phyloP scores from a whole-genome alignment of 1,140 invertebrate species.

The Drosophila tsacasi region DNA sequence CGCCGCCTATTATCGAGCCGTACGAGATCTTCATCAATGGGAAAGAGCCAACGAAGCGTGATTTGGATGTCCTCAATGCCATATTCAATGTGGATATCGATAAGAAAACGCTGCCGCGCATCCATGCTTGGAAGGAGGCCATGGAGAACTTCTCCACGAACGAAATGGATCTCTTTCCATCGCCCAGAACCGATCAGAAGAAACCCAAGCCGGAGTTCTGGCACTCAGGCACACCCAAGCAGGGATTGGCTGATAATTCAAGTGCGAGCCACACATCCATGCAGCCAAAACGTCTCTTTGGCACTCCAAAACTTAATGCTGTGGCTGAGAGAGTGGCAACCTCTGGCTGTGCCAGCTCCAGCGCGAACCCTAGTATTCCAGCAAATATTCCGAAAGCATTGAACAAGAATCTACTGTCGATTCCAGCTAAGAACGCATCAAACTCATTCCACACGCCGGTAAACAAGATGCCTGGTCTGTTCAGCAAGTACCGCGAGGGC shows the following conservation, averaged over 20 bases:
- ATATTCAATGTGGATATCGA: slow-evolving; percentile 86
- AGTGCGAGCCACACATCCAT: not conserved
- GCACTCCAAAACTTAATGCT: slow-evolving; percentile 48
- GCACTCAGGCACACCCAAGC: not conserved
- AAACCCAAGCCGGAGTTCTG: slow-evolving; percentile 30
- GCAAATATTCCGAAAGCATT: not conserved
- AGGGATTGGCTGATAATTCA: not conserved
- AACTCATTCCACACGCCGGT: slow-evolving; percentile 10
- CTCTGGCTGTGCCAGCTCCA: not conserved
- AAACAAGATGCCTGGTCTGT: slow-evolving; percentile 10
- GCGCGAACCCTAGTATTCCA: not conserved
- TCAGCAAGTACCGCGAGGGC: slow-evolving; percentile 3
- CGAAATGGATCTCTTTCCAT: slow-evolving; percentile 86
- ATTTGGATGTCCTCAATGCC: slow-evolving; percentile 90
- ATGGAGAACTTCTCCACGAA: slow-evolving; percentile 86
- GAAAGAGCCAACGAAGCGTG: slow-evolving; percentile 89
- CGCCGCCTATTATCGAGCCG: not conserved
- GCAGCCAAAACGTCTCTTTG: slow-evolving; percentile 43
- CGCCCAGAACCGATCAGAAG: slow-evolving; percentile 47
- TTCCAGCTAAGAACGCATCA: not conserved
- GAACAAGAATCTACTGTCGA: not conserved
- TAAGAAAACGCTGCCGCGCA: slow-evolving; percentile 87
- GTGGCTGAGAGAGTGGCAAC: not conserved
- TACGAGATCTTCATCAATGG: slow-evolving; percentile 54
- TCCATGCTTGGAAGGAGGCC: slow-evolving; percentile 89